Base-by-base conservation (phyloP, 2,113 vertebrate species). In the Campylomormyrus tamandua region DNA sequence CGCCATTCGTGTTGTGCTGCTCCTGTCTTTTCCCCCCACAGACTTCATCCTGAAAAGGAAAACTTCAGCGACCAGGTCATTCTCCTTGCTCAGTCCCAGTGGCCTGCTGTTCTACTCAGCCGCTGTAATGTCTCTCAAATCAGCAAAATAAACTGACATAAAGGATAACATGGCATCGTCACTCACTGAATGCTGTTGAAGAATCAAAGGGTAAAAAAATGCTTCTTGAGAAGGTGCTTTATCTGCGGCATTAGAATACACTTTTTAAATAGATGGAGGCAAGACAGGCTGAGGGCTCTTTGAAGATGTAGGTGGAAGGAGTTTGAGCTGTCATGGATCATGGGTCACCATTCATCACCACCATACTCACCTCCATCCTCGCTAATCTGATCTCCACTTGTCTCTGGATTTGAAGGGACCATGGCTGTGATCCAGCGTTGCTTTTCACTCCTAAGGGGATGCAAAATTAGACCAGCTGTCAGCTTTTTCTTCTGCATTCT, bases 381-480 rank as follows among this genome's bases (percentile, higher is more conserved):
- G 3, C 90, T 95, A 92, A 96, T 94, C 90, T 95, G 94, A 89
- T 96, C 96, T 0, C 95, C 94, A 91, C 97, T 95, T 42, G 95
- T 94, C 6, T 93, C 94, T 4, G 95, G 93, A 88, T 95, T 93
- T 5, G 96, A 95, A 1, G 96, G 97, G 83, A 96, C 95, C 97
- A 98, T 96, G 58, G 97, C 97, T 1, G 97, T 96, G 91, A 98
- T 98, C 97, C 97, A 98, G 6, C 97, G 95, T 93, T 96, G 97
- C 92, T 98, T 98, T 91, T 96, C 96, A 24, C 97, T 98, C 94
- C 97, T 98, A 90, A 9, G 56, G 17, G 90, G 48, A 85, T 5
- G 9, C 21, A 53, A 48, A 13, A 89, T 21, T 5, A 19, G 7
- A 31, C 39, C 24, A 27, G 52, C 5, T 35, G 39, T 45, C 39